Percentiles rank a stretch among this genome's conserved stretches.
Conservation (phyloP, 2,113 vertebrate genomes). For the Corythornis madagascariensis region DNA sequence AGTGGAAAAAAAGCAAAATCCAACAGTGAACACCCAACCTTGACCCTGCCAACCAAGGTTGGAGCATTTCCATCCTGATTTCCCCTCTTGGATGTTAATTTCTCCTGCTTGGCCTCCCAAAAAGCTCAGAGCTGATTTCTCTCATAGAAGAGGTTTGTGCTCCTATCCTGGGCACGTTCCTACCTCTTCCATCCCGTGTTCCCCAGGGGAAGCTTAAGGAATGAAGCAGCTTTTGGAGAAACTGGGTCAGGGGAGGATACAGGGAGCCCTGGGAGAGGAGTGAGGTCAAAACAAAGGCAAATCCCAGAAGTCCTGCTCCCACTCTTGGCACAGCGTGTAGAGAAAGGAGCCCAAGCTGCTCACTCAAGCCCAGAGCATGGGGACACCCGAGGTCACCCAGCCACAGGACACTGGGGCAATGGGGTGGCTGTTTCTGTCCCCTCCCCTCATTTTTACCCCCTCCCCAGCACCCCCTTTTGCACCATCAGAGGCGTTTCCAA, state of each 20-base stretch:
- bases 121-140: neutral
- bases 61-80: neutral
- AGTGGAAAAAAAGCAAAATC: neutral
- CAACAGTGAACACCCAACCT: neutral
- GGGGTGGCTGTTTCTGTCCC: neutral
- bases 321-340: rapidly evolving
- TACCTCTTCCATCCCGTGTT: neutral
- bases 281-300: rapidly evolving
- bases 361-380: rapidly evolving
- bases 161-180: rapidly evolving
- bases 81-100: rapidly evolving
- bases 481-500: rapidly evolving
- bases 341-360: neutral
- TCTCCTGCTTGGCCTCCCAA: neutral
- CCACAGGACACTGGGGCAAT: rapidly evolving
- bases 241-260: neutral
- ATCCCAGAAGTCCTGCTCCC: neutral
- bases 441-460: neutral
- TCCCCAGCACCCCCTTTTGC: neutral
- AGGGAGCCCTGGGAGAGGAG: neutral
- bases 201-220: neutral
- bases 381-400: rapidly evolving
- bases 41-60: neutral
- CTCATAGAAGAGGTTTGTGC: neutral
- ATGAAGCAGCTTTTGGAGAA: rapidly evolving